These are phyloP conservation scores for Ormyrus labotus DNA, from an alignment of 2,888 invertebrate species.

Conservation along the genomic window DNA sequence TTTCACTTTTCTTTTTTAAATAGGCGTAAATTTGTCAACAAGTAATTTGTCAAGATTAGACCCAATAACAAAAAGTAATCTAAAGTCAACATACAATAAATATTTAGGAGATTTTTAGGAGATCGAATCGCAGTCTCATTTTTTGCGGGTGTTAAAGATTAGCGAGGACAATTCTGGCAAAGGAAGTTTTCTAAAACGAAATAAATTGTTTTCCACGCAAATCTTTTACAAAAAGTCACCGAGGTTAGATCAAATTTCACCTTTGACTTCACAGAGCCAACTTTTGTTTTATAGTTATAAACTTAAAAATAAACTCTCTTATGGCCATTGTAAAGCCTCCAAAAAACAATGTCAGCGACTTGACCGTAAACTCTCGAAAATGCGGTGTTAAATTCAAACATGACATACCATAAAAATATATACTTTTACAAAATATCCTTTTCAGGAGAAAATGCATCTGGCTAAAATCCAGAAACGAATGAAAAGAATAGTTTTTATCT, in stretches of 20 bases:
- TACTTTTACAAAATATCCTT: slow-evolving; percentile 49
- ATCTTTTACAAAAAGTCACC: slow-evolving; percentile 43
- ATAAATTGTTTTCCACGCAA: slow-evolving; percentile 4
- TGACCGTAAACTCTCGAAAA: slow-evolving; percentile 32
- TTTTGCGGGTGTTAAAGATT: background rate
- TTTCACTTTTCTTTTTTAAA: slow-evolving; percentile 11
- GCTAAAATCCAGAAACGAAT: slow-evolving; percentile 11
- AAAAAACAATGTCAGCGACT: slow-evolving; percentile 35
- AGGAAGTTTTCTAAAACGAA: slow-evolving; percentile 36
- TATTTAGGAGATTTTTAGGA: slow-evolving; percentile 23
- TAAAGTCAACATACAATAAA: slow-evolving; percentile 17
- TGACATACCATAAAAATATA: slow-evolving; percentile 49
- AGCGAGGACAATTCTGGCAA: background rate
- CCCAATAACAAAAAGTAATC: slow-evolving; percentile 12
- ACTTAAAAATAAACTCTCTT: slow-evolving; percentile 47
- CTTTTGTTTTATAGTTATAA: slow-evolving; percentile 30
- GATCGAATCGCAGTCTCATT: slow-evolving; percentile 29
- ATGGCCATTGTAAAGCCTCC: slow-evolving; percentile 28
- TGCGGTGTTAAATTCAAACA: slow-evolving; percentile 26
- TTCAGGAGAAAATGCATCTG: slow-evolving; percentile 37
- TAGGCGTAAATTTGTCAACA: background rate
- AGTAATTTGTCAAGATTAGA: background rate
- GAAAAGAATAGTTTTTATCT: slow-evolving; percentile 43
- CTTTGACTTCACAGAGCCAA: slow-evolving; percentile 14
- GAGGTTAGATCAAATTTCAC: slow-evolving; percentile 34